These are phyloP conservation scores for Aix galericulata DNA, from an alignment of 2,113 vertebrate genomes.

Conservation along the genomic window DNA sequence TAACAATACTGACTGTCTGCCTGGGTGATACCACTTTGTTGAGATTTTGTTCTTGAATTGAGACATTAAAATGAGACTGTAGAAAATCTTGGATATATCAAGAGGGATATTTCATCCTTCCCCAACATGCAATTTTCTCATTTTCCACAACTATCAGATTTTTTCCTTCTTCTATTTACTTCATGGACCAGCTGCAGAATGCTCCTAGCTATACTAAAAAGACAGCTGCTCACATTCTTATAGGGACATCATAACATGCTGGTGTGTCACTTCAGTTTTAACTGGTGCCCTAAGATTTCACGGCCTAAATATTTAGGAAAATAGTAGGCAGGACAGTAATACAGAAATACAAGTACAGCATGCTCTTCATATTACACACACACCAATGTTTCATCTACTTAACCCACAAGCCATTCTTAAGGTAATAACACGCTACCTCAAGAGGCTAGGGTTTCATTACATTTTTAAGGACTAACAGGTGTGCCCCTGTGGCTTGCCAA, in stretches of 20 bases:
- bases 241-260: not conserved
- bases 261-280: not conserved
- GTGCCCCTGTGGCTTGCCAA: conserved; percentile 28
- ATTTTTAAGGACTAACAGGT: conserved; percentile 51
- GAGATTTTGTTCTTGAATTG: not conserved
- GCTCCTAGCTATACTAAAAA: not conserved
- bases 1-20: not conserved
- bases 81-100: not conserved
- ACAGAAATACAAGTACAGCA: conserved; percentile 37
- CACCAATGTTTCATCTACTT: conserved; percentile 36
- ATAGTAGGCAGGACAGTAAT: conserved; percentile 40
- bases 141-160: not conserved
- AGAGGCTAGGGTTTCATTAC: conserved; percentile 42
- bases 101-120: not conserved
- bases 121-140: not conserved
- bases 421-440: conserved; percentile 43
- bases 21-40: not conserved
- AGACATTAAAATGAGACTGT: not conserved
- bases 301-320: not conserved
- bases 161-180: not conserved
- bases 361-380: conserved; percentile 14
- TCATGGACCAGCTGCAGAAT: not conserved
- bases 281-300: not conserved
- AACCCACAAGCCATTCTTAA: conserved; percentile 44
- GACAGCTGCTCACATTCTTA: not conserved